phyloP scores from a whole-genome alignment of 2,113 vertebrate genomes.

The Misgurnus mizolepis region DNA sequence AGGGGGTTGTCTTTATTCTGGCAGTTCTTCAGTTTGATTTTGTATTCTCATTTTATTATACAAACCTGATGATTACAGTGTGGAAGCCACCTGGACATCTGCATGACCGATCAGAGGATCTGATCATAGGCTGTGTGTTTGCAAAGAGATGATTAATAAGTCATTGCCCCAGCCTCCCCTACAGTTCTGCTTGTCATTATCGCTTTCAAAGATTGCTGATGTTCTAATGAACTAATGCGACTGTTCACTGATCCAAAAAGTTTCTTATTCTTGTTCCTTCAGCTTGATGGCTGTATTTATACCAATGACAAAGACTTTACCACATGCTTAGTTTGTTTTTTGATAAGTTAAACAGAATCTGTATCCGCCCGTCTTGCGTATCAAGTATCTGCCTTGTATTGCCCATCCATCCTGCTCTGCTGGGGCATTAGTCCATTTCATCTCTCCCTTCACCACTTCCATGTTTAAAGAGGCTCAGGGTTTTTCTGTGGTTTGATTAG shows the following conservation, averaged over 20 bases:
- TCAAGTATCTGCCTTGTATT: neutral
- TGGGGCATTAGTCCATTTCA: conserved; percentile 41
- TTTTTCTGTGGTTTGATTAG: conserved; percentile 57
- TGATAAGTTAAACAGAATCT: conserved; percentile 4
- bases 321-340: conserved; percentile 29
- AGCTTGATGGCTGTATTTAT: conserved; percentile 18
- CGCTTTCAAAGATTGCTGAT: conserved; percentile 51
- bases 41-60: conserved; percentile 41
- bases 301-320: neutral
- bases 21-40: conserved; percentile 47
- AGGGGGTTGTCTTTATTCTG: neutral
- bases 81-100: conserved; percentile 57
- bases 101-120: conserved; percentile 59
- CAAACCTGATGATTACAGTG: conserved; percentile 12
- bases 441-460: conserved; percentile 44
- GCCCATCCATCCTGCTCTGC: neutral
- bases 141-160: conserved; percentile 66
- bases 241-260: neutral
- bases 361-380: neutral
- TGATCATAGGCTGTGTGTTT: conserved; percentile 60
- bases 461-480: conserved; percentile 53
- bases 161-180: conserved; percentile 59
- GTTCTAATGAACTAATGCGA: conserved; percentile 38
- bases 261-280: neutral
- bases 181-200: conserved; percentile 63